Base-by-base conservation (phyloP, 2,797 vertebrate species). In the Sebastiscus tertius region DNA sequence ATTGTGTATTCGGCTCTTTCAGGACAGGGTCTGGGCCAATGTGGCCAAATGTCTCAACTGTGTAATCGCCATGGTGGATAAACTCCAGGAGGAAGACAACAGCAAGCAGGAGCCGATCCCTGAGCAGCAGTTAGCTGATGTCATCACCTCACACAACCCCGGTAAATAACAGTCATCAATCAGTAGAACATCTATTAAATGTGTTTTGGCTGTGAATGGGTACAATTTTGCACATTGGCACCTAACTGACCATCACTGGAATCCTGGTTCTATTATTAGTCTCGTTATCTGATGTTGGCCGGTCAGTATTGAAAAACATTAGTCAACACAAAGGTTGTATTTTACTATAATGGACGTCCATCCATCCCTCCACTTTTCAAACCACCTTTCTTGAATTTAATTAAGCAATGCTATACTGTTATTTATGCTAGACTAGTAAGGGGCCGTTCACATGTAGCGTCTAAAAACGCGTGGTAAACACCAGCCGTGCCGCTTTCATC, bases 21-120 rank as follows among this genome's bases (percentile, higher is more conserved):
- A 99, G 98, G 98, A 99, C 90, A 97, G 98, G 87, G 97, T 98
- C 84, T 99, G 98, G 98, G 97, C 97, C 88, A 98, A 93, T 3
- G 96, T 99, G 83, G 98, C 97, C 33, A 99, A 98, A 93, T 97
- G 97, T 90, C 96, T 99, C 90, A 98, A 98, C 95, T 97, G 97
- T 69, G 94, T 99, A 80, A 98, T 99, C 75, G 98, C 97, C 62
- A 97, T 97, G 97, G 98, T 97, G 92, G 98, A 99, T 83, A 97
- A 97, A 88, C 92, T 99, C 81, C 97, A 97, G 70, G 98, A 97
- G 76, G 96, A 96, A 58, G 96, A 96, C 56, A 92, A 86, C 61
- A 75, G 34, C 75, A 94, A 92, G 78, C 89, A 93, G 80, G 94
- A 94, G 67, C 80, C 88, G 0, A 66, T 79, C 46, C 82, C 93